Evolutionary conservation across 2,113 vertebrate species (phyloP).

Genomic region (Atherinomorus stipes): DNA sequence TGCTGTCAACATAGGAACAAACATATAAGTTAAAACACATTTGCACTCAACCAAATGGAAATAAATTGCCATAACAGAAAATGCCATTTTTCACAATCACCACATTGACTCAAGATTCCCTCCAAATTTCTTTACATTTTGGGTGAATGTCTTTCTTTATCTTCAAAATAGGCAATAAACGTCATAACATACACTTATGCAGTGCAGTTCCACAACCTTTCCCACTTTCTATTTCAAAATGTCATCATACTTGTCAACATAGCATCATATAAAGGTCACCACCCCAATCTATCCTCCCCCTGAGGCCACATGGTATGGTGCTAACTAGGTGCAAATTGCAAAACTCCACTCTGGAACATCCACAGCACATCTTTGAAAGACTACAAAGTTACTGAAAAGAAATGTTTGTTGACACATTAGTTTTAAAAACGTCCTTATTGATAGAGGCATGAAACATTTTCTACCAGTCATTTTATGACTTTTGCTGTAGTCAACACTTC

Average conservation of each 20-base stretch:
- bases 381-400: too few relatives aligned
- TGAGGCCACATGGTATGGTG: conserved; percentile 61
- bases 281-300: conserved; percentile 77
- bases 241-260: conserved; percentile 81
- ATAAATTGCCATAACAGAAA: background rate
- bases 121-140: background rate
- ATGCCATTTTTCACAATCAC: background rate
- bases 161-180: background rate
- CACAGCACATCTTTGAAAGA: too few relatives aligned
- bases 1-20: background rate
- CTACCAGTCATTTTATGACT: too few relatives aligned
- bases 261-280: conserved; percentile 79
- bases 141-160: background rate
- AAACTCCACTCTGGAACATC: conserved; percentile 53
- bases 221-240: conserved; percentile 78
- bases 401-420: too few relatives aligned
- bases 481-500: too few relatives aligned
- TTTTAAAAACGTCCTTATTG: too few relatives aligned
- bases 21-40: too few relatives aligned
- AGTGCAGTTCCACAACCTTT: conserved; percentile 66
- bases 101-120: background rate
- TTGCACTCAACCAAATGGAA: too few relatives aligned
- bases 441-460: too few relatives aligned
- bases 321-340: conserved; percentile 74
- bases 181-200: conserved; percentile 43